Evolutionary conservation across 2,888 invertebrate species (phyloP).

Genomic region (Portevinia maculata): DNA sequence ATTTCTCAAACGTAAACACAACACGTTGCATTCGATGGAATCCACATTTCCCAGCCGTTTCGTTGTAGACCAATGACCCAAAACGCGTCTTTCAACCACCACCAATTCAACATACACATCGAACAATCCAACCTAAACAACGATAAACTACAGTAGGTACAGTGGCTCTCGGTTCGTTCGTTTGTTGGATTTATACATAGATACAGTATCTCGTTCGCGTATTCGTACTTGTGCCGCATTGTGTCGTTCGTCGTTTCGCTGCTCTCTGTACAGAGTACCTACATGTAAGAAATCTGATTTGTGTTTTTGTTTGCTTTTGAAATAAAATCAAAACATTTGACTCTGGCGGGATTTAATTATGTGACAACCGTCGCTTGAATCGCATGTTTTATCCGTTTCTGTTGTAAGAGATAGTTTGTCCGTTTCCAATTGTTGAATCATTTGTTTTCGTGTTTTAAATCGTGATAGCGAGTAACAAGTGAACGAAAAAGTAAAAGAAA

Average conservation of each 20-base stretch:
- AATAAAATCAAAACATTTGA: constrained; percentile 69
- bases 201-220: constrained; percentile 48
- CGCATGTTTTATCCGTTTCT: constrained; percentile 53
- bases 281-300: constrained; percentile 22
- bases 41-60: constrained; percentile 37
- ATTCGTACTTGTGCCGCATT: constrained; percentile 23
- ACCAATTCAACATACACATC: constrained; percentile 19
- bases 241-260: constrained; percentile 8
- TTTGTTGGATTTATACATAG: constrained; percentile 17
- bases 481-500: constrained; percentile 32
- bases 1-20: constrained; percentile 66
- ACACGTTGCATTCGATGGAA: constrained; percentile 53
- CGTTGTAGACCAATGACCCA: constrained; percentile 59
- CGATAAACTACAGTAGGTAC: constrained; percentile 12
- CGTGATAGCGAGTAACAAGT: neutral
- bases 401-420: constrained; percentile 25
- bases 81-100: constrained; percentile 2
- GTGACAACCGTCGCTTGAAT: constrained; percentile 68
- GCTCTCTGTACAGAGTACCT: neutral
- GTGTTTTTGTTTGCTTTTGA: constrained; percentile 42
- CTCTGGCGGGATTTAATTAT: constrained; percentile 70
- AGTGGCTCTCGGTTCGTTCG: constrained; percentile 18
- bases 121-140: constrained; percentile 6
- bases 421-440: constrained; percentile 30
- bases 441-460: constrained; percentile 7